Base-by-base conservation (phyloP, 30 jellyfish, hydroid and myxozoan species). In the Aurelia aurita region DNA sequence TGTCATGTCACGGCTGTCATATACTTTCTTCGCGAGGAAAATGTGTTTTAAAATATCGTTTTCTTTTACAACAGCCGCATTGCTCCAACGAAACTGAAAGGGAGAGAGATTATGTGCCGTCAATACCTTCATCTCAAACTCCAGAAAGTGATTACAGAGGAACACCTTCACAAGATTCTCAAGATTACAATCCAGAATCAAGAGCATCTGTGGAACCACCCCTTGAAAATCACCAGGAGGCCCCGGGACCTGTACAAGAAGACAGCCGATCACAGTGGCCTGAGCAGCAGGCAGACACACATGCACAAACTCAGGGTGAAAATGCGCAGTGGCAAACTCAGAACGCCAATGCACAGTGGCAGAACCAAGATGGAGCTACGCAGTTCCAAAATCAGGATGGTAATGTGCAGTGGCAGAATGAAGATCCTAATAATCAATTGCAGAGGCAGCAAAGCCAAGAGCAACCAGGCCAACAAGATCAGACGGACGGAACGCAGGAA, bases 141-240 rank as follows among this genome's bases (percentile, higher is more conserved):
- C 88, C 88, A 11, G 77, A 76, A 25, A 64, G 70, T 43, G 46
- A 19, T 19, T 51, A 18, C 54, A 27, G 72, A 25, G 77, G 39
- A 8, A 59, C 88, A 14, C 77, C 88, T 25, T 76, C 88, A 7
- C 88, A 76, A 21, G 88, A 32, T 7, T 76, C 88, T 15, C 88
- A 58, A 76, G 88, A 76, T 31, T 26, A 3, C 46, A 71, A 45
- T 28, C 19, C 22, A 13, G 69, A 71, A 18, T 20, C 43, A 16
- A 71, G 20, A 9, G 69, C 20, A 31, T 44, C 84, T 13, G 16
- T 35, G 19, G 77, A 58, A 32, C 31, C 35, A 23, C 65, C 45
- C 22, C 63, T 69, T 9, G 77, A 75, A 23, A 20, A 10, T n/a
- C 22, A 57, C 68, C 72, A 25, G 57, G 74, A 76, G 69, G 51